phyloP scores from a whole-genome alignment of 2,888 invertebrate genomes.

The Lycia hirtaria region DNA sequence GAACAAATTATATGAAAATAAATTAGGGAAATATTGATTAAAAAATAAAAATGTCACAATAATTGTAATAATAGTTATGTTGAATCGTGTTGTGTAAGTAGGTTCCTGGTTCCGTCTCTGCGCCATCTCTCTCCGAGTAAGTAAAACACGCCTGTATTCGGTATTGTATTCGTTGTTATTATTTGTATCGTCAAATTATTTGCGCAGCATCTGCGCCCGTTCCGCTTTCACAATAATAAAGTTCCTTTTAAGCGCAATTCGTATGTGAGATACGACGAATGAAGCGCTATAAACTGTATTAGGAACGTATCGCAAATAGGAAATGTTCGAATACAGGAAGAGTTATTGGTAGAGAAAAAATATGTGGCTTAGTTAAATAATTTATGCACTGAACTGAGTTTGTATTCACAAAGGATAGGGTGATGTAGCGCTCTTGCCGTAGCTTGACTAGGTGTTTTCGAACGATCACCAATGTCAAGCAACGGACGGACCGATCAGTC shows the following conservation, averaged over 20 bases:
- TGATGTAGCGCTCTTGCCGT: no score
- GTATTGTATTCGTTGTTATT: slow-evolving; percentile 62
- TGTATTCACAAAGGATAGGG: no score
- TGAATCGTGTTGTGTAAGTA: slow-evolving; percentile 46
- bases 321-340: slow-evolving; percentile 48
- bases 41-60: no score
- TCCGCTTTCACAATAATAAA: slow-evolving; percentile 79
- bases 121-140: slow-evolving; percentile 65
- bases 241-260: slow-evolving; percentile 81
- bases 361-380: slow-evolving; percentile 12
- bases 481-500: no score
- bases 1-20: no score
- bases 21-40: no score
- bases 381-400: no score
- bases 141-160: slow-evolving; percentile 64
- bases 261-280: slow-evolving; percentile 82
- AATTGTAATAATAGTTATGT: no score
- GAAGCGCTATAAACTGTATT: slow-evolving; percentile 80
- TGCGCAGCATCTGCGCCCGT: slow-evolving; percentile 71
- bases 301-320: slow-evolving; percentile 79
- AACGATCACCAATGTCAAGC: no score
- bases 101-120: slow-evolving; percentile 41
- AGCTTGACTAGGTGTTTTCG: no score
- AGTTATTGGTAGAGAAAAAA: slow-evolving; percentile 24
- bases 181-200: slow-evolving; percentile 75